Base-by-base conservation (phyloP, 2,888 invertebrate genomes). In the Odontocolon sp. region DNA sequence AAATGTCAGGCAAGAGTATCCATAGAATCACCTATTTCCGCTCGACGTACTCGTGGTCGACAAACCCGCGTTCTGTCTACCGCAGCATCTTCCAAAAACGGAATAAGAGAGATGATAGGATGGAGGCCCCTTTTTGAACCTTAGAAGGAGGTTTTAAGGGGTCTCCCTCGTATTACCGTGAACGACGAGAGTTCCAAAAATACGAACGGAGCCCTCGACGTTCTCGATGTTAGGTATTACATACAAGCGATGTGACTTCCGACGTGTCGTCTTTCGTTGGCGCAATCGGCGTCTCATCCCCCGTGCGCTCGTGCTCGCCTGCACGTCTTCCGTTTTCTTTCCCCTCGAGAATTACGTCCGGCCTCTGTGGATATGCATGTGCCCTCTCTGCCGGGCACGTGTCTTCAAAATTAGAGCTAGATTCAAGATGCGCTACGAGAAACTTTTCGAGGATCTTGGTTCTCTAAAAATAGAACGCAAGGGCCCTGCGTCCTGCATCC, bases 151-250 rank as follows among this genome's bases (percentile, higher is more conserved):
- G 31, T 71, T 63, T 57, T 50, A 6, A 57, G 11, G 56, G n/a
- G n/a, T n/a, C n/a, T n/a, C 18, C 63, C 31, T 61, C 67, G 52
- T 52, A 63, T 36, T 57, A 42, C 47, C 16, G 47, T 38, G 59
- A 66, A 59, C 40, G 33, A 26, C 52, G 23, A 40, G 38, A 50
- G 16, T 64, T 77, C 77, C 73, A 73, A 69, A 77, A 77, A 77
- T 77, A 77, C 64, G 64, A 45, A 59, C 16, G 23, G 9, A 3
- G 9, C 31, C 56, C n/a, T n/a, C n/a, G n/a, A n/a, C n/a, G n/a
- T n/a, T n/a, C n/a, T n/a, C 21, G 61, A 74, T 66, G 63, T 78
- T 75, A 57, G 70, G 47, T 75, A 66, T 71, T 68, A 71, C 75
- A 50, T 61, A 68, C 63, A 61, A 77, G 67, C 36, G 54, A 45